Base-by-base conservation (phyloP, 2,888 invertebrate species). In the Chironomus riparius region DNA sequence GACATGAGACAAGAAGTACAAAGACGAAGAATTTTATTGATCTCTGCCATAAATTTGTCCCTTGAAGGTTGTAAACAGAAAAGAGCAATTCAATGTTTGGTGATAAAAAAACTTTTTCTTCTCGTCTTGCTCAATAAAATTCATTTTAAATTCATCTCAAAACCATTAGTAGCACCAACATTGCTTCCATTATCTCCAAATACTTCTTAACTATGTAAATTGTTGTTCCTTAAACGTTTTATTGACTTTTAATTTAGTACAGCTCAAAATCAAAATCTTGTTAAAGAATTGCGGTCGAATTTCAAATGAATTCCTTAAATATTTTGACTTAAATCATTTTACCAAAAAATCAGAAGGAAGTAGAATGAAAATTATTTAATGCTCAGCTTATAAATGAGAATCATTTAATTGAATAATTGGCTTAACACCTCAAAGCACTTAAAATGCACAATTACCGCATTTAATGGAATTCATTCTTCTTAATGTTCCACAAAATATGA, bases 21-120 rank as follows among this genome's bases (percentile, higher is more conserved):
- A 56, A 6, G 18, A 56, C 15, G n/a, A 56, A 18, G 22, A 62
- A 62, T 70, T 70, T 68, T 28, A 70, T 70, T 70, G 70, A 70
- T 70, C 70, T 70, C 21, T n/a, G 70, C 70, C 50, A 50, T 70
- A 22, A 70, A 70, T 70, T 70, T 70, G 70, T 70, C 70, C 70
- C 70, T 70, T 38, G 70, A 12, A 70, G 70, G 70, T 70, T 22
- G 70, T 70, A 70, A 70, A 70, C 48, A 70, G 50, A 50, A 50
- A 50, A 70, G 50, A 70, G 70, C 70, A 70, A 70, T 70, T 70
- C 38, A 21, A 38, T 70, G 70, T 70, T 70, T 50, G 12, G 13
- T 48, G 70, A 70, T 70, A 70, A 70, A 69, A 38, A 38, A 47
- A 13, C 3, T 6, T 47, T 69, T 15, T 47, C 12, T 12, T 68